Evolutionary conservation across 2,113 vertebrate genomes (phyloP).

Genomic region (Gallinago undulata): DNA sequence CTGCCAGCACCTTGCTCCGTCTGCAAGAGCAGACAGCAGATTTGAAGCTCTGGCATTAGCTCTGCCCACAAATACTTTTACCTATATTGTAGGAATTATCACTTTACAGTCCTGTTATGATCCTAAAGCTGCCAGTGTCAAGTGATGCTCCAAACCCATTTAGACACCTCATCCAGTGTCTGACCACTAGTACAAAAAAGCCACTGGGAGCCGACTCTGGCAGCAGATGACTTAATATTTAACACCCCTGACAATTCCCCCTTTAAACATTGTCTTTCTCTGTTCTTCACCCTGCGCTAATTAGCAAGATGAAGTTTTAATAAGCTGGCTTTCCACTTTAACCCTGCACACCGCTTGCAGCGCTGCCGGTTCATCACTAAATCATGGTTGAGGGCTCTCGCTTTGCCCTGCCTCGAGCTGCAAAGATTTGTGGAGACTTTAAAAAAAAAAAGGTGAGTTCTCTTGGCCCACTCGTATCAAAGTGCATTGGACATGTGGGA

Average conservation of each 20-base stretch:
- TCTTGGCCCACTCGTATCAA: not conserved
- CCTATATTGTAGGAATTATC: not conserved
- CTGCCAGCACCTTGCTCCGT: fast-evolving
- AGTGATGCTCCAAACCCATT: not conserved
- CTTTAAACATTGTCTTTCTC: not conserved
- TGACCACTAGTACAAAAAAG: not conserved
- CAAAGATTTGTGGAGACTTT: not conserved
- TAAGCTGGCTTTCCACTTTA: not conserved
- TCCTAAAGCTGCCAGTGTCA: not conserved
- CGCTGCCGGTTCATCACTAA: not conserved
- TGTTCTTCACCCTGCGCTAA: not conserved
- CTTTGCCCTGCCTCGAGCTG: not conserved
- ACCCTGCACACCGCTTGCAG: not conserved
- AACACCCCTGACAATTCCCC: not conserved
- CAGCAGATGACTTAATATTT: not conserved
- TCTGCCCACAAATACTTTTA: not conserved
- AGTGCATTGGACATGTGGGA: not conserved
- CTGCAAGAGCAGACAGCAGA: not conserved
- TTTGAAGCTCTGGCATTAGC: not conserved
- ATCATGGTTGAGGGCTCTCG: not conserved
- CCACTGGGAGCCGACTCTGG: not conserved
- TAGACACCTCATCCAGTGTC: not conserved
- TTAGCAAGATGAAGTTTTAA: not conserved
- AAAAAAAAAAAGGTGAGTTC: not conserved
- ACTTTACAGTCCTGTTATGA: not conserved